Conservation (phyloP, 2,797 vertebrate genomes). For the Lagorchestes hirsutus region DNA sequence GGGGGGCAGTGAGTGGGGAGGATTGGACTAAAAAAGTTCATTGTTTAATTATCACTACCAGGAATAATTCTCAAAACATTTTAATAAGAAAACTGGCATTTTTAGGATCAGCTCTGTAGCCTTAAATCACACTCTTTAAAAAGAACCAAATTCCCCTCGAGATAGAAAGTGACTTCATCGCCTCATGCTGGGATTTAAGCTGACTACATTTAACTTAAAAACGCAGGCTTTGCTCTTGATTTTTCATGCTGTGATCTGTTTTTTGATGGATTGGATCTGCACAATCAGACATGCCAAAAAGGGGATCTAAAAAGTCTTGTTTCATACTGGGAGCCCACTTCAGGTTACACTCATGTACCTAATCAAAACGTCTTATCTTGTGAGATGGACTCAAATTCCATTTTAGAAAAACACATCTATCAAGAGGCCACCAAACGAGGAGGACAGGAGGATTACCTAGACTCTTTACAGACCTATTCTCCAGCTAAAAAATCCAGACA, state of each 20-base stretch:
- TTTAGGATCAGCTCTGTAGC: slow-evolving; percentile 52
- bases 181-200: slow-evolving; percentile 56
- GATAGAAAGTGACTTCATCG: slow-evolving; percentile 66
- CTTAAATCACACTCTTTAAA: slow-evolving; percentile 25
- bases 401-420: slow-evolving; percentile 13
- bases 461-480: slow-evolving; percentile 31
- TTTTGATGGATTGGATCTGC: slow-evolving; percentile 30
- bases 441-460: slow-evolving; percentile 53
- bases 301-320: slow-evolving; percentile 60
- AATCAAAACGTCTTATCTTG: slow-evolving; percentile 43
- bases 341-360: slow-evolving; percentile 60
- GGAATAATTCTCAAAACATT: slow-evolving; percentile 37
- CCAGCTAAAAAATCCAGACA: slow-evolving; percentile 12
- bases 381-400: slow-evolving; percentile 52
- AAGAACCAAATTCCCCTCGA: slow-evolving; percentile 56
- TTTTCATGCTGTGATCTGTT: slow-evolving; percentile 47
- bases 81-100: slow-evolving; percentile 45
- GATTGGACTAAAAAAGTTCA: slow-evolving; percentile 8
- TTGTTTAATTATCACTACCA: slow-evolving; percentile 53
- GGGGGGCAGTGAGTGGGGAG: not conserved
- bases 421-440: slow-evolving; percentile 24
- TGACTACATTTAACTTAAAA: slow-evolving; percentile 59
- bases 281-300: slow-evolving; percentile 57
- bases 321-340: slow-evolving; percentile 24
- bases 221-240: slow-evolving; percentile 18